Conservation (phyloP, 2,797 vertebrate genomes). For the Anguilla pacifica region DNA sequence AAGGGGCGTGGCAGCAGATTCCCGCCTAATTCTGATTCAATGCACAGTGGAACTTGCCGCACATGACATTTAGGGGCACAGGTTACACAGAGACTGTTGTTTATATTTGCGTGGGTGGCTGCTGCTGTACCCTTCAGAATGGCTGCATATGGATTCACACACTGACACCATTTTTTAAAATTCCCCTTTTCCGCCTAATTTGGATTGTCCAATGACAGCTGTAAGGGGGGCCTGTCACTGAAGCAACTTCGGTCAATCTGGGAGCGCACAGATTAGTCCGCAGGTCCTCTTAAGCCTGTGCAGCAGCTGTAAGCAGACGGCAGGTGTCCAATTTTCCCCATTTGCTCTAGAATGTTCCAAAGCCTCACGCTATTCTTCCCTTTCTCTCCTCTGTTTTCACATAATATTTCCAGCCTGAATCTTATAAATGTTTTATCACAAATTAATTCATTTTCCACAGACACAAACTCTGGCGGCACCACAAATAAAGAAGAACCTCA, state of each 20-base stretch:
- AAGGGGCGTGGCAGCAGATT: background rate
- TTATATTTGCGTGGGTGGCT: background rate
- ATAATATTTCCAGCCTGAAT: background rate
- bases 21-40: background rate
- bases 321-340: background rate
- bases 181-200: background rate
- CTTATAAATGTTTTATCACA: background rate
- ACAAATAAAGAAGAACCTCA: background rate
- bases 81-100: background rate
- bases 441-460: background rate
- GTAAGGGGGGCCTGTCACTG: background rate
- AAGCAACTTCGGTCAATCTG: background rate
- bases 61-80: background rate
- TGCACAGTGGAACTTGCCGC: background rate
- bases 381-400: background rate
- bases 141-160: background rate
- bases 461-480: background rate
- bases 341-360: background rate
- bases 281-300: background rate
- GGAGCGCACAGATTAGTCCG: background rate
- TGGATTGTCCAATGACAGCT: too few relatives aligned
- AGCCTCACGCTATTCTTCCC: too few relatives aligned
- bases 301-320: background rate
- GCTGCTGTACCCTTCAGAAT: background rate
- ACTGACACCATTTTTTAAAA: too few relatives aligned